These are phyloP conservation scores for Clupea harengus DNA, from an alignment of 2,113 vertebrate genomes.

Conservation along the genomic window DNA sequence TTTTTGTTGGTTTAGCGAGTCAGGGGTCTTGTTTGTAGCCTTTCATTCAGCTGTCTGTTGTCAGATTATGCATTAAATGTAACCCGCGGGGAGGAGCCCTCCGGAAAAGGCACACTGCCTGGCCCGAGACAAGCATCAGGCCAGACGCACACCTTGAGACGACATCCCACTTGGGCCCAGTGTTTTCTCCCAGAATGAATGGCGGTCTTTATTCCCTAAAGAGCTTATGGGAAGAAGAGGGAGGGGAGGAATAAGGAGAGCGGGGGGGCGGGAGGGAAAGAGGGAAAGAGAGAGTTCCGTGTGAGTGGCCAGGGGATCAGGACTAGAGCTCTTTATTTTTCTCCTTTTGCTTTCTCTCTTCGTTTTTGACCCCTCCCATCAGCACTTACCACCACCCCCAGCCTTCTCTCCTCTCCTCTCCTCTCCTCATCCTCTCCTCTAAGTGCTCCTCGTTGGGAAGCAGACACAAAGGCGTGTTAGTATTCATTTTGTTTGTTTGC, in stretches of 20 bases:
- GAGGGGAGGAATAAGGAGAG: constrained; percentile 51
- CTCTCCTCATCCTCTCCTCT: constrained; percentile 57
- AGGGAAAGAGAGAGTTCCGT: constrained; percentile 29
- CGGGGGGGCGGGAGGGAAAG: constrained; percentile 8
- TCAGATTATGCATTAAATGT: constrained; percentile 35
- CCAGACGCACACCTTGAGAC: constrained; percentile 53
- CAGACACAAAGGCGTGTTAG: constrained; percentile 71
- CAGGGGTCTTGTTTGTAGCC: not conserved
- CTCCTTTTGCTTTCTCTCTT: constrained; percentile 39
- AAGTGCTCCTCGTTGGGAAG: constrained; percentile 63
- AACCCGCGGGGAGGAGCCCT: constrained; percentile 35
- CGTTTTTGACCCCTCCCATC: constrained; percentile 27
- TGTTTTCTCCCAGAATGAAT: constrained; percentile 73
- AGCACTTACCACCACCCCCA: not conserved
- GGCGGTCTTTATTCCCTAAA: constrained; percentile 76
- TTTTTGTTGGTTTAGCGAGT: not conserved
- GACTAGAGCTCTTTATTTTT: constrained; percentile 64
- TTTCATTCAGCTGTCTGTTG: not conserved
- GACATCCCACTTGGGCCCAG: constrained; percentile 51
- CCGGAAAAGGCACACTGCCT: constrained; percentile 23
- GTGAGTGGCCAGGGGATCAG: constrained; percentile 71
- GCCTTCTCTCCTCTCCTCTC: constrained; percentile 40
- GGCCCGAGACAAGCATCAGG: constrained; percentile 37
- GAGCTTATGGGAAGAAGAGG: constrained; percentile 63
- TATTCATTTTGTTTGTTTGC: constrained; percentile 89